Conservation (phyloP, 2,797 vertebrate genomes). For the Halcyon chelicuti region DNA sequence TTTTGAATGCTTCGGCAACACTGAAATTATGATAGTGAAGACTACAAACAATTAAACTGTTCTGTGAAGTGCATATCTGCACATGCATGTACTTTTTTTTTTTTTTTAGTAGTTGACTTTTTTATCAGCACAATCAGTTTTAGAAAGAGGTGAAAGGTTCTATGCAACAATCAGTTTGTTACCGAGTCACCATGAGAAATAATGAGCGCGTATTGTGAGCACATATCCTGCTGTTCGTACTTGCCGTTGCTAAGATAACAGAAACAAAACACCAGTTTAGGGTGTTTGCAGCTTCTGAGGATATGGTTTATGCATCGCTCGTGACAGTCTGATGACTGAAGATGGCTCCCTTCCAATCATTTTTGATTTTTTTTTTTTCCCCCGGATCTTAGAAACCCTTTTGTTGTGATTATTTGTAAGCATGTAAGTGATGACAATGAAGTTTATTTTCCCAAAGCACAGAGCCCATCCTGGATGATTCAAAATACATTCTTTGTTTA, state of each 20-base stretch:
- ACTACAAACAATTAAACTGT: not conserved
- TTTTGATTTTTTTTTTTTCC: not conserved
- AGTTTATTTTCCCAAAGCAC: slow-evolving; percentile 6
- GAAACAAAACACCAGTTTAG: slow-evolving; percentile 60
- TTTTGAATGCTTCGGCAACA: not conserved
- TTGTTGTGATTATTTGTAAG: slow-evolving; percentile 20
- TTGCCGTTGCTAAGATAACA: slow-evolving; percentile 65
- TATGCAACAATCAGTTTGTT: not conserved
- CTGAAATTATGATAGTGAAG: not conserved
- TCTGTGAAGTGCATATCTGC: not conserved
- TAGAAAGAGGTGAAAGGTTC: slow-evolving; percentile 7
- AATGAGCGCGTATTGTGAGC: not conserved
- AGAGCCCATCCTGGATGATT: not conserved
- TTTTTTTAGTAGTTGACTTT: not conserved
- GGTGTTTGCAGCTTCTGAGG: slow-evolving; percentile 53
- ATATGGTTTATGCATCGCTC: slow-evolving; percentile 25
- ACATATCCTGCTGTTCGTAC: slow-evolving; percentile 33
- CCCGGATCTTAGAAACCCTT: slow-evolving; percentile 48
- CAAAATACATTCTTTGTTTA: not conserved
- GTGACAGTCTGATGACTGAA: slow-evolving; percentile 36
- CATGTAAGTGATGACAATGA: slow-evolving; percentile 1
- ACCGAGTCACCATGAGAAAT: not conserved
- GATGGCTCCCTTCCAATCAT: slow-evolving; percentile 17
- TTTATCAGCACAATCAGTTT: not conserved
- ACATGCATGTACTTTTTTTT: not conserved